A percentile compares a stretch with the other conserved stretches of the same genome.
These are phyloP conservation scores for Sycophila texana DNA, from an alignment of 2,888 invertebrate species.

Conservation along the genomic window DNA sequence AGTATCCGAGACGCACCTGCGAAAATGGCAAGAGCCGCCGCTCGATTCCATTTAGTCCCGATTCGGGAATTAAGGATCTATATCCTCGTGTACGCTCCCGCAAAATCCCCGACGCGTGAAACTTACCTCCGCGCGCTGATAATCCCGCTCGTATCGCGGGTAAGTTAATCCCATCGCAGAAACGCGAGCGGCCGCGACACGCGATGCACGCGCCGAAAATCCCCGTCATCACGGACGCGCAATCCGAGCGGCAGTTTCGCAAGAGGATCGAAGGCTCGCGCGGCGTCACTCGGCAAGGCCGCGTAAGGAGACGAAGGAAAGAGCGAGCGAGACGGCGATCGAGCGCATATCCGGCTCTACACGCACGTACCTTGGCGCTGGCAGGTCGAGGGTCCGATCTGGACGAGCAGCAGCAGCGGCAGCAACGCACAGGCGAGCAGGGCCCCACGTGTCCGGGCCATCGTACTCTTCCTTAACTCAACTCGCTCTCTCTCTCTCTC, in stretches of 20 bases:
- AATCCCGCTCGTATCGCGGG: too few relatives aligned
- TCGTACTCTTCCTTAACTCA: neutral
- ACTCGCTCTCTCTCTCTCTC: neutral
- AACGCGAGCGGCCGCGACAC: neutral
- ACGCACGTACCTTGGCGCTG: constrained; percentile 42
- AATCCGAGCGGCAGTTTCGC: neutral
- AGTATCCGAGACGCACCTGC: too few relatives aligned
- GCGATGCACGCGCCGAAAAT: neutral
- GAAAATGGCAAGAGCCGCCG: too few relatives aligned
- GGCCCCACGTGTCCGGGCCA: constrained; percentile 31
- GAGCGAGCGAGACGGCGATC: neutral
- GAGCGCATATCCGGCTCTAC: neutral
- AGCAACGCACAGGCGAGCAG: neutral
- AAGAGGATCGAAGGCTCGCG: neutral
- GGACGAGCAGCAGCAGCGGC: constrained; percentile 13
- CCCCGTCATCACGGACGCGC: neutral
- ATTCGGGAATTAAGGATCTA: too few relatives aligned
- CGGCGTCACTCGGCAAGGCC: neutral
- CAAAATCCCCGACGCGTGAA: too few relatives aligned
- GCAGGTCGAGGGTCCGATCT: constrained; percentile 42
- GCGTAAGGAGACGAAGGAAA: neutral
- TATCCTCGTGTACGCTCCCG: too few relatives aligned
- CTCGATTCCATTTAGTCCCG: too few relatives aligned
- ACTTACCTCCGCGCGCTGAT: too few relatives aligned
- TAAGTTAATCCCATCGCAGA: too few relatives aligned